Evolutionary conservation across 2,113 vertebrate species (phyloP).

Genomic region (Hypomesus transpacificus): DNA sequence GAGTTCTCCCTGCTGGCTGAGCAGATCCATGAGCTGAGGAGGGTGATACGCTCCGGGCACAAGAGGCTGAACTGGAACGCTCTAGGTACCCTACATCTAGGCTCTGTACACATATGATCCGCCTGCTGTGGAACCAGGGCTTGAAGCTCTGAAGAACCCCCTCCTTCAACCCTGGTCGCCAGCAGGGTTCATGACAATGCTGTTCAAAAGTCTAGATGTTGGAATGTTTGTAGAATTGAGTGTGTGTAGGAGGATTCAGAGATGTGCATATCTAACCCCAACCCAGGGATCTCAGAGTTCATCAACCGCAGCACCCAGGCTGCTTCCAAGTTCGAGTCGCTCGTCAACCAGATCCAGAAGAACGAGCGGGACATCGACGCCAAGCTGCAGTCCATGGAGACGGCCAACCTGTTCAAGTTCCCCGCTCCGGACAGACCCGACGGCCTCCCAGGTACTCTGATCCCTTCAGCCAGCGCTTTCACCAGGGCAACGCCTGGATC

Average conservation of each 20-base stretch:
- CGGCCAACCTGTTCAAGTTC: conserved; percentile 82
- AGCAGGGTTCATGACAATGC: neutral
- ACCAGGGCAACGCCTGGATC: neutral
- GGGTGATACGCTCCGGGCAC: conserved; percentile 72
- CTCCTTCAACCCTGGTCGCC: too few relatives aligned
- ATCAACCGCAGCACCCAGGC: conserved; percentile 71
- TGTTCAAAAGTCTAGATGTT: neutral
- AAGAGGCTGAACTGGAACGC: conserved; percentile 85
- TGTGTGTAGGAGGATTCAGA: neutral
- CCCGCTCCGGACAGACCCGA: conserved; percentile 55
- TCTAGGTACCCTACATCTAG: conserved; percentile 67
- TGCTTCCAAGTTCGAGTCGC: conserved; percentile 79
- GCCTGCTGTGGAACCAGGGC: too few relatives aligned
- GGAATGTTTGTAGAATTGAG: neutral
- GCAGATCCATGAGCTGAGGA: conserved; percentile 69
- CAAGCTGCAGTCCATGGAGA: conserved; percentile 75
- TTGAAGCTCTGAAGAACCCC: too few relatives aligned
- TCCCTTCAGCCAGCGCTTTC: neutral
- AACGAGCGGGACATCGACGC: conserved; percentile 76
- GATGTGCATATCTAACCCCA: conserved; percentile 14
- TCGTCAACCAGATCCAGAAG: conserved; percentile 81
- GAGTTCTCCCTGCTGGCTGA: conserved; percentile 74
- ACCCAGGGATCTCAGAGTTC: conserved; percentile 81
- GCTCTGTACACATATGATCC: neutral
- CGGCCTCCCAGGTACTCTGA: conserved; percentile 75